Conservation (phyloP, 92 coral and sea anemone genomes). For the Epizoanthus illoricatus region DNA sequence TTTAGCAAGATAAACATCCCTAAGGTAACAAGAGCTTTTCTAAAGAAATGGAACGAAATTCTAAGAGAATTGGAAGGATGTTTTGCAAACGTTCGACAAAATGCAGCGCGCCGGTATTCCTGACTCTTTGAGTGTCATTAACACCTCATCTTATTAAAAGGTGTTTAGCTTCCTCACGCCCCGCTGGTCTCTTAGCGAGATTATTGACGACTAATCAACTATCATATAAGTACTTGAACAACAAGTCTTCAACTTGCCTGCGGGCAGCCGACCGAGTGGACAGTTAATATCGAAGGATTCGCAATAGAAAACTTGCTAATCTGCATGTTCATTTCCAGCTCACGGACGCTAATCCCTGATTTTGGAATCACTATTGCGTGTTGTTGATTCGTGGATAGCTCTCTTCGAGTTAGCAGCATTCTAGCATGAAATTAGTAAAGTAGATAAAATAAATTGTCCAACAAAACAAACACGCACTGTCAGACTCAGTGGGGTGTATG, state of each 20-base stretch:
- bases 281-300: conserved; percentile 15
- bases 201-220: conserved; percentile 39
- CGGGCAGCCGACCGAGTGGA: conserved; percentile 14
- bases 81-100: not conserved
- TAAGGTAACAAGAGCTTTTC: not conserved
- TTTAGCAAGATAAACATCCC: conserved; percentile 2
- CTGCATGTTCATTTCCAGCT: not conserved
- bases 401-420: conserved; percentile 30
- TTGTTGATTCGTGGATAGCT: conserved; percentile 5
- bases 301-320: conserved; percentile 1
- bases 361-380: conserved; percentile 25
- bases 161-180: conserved; percentile 42
- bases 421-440: conserved; percentile 35
- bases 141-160: conserved; percentile 36
- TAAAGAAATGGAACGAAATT: not conserved
- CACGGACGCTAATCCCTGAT: not conserved
- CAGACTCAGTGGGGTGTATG: conserved; percentile 18
- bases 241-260: conserved; percentile 27
- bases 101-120: not conserved
- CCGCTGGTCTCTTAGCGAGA: conserved; percentile 34
- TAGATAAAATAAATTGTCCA: conserved; percentile 23
- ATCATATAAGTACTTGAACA: conserved; percentile 34
- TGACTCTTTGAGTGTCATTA: conserved; percentile 23
- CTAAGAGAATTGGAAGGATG: not conserved
- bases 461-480: conserved; percentile 15